Percentiles rank a stretch among this genome's conserved stretches.
Conservation (phyloP, 2,113 vertebrate genomes). For the Paratilapia polleni region DNA sequence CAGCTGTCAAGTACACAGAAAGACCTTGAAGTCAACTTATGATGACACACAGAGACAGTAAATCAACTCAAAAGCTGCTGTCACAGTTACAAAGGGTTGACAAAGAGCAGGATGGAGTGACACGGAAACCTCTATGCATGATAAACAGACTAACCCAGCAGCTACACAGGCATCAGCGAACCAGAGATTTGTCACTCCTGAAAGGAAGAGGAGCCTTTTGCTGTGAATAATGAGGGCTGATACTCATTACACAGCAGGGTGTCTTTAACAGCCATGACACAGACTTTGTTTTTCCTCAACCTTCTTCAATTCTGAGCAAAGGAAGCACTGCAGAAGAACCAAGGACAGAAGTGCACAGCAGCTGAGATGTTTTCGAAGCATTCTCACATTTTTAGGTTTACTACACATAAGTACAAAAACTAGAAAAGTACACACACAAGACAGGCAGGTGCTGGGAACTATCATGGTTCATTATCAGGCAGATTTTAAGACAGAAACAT, state of each 20-base stretch:
- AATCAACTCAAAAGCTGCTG: conserved; percentile 36
- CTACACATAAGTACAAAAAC: too few relatives aligned
- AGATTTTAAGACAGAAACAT: background rate
- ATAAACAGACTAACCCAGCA: conserved; percentile 1
- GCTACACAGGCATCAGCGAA: conserved; percentile 10
- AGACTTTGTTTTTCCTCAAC: background rate
- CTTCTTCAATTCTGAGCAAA: background rate
- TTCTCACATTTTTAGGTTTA: background rate
- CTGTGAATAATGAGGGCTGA: background rate
- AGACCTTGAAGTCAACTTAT: conserved; percentile 38
- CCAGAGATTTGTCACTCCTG: conserved; percentile 1
- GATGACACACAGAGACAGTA: conserved; percentile 24
- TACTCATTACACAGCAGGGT: background rate
- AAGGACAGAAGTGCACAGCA: background rate
- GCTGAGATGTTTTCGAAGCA: background rate
- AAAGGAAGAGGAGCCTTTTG: background rate
- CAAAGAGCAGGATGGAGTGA: conserved; percentile 2
- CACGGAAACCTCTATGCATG: conserved; percentile 25
- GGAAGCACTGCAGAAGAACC: background rate
- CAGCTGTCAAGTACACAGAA: conserved; percentile 1
- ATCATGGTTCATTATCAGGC: accelerated
- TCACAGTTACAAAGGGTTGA: background rate
- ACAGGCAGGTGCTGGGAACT: background rate
- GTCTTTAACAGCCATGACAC: background rate
- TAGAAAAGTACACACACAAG: accelerated